A percentile compares a stretch with the other conserved stretches of the same genome.
phyloP scores from a whole-genome alignment of 2,797 vertebrate species.

The Hypotaenidia okinawae region DNA sequence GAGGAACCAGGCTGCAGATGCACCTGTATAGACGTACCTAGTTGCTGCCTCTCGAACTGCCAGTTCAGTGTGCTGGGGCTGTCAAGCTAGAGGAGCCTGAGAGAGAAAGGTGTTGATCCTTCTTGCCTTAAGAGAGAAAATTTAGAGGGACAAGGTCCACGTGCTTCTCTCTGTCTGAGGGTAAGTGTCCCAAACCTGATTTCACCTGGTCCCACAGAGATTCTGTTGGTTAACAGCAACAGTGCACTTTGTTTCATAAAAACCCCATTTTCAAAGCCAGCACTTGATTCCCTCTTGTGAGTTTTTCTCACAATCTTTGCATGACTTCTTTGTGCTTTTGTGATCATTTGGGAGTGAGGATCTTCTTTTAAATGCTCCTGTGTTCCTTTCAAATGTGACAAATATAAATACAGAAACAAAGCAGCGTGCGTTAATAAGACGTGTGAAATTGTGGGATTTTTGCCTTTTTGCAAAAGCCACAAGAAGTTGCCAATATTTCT shows the following conservation, averaged over 20 bases:
- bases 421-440: constrained; percentile 61
- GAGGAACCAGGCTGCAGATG: background rate
- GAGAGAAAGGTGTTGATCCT: background rate
- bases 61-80: constrained; percentile 44
- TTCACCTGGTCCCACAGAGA: background rate
- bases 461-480: constrained; percentile 22
- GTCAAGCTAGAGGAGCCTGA: background rate
- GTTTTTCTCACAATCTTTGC: constrained; percentile 66
- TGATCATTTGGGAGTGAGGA: constrained; percentile 57
- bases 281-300: constrained; percentile 54
- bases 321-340: constrained; percentile 50
- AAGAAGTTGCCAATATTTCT: constrained; percentile 24
- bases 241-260: background rate
- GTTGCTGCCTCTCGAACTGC: constrained; percentile 28
- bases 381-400: constrained; percentile 71
- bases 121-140: background rate
- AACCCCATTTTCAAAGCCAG: constrained; percentile 12
- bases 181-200: background rate
- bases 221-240: background rate
- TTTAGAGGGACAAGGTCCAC: background rate
- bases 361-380: constrained; percentile 68
- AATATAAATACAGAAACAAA: constrained; percentile 76
- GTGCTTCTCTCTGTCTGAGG: background rate
- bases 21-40: constrained; percentile 1
- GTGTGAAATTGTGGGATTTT: constrained; percentile 12